Conservation (phyloP, 2,113 vertebrate genomes). For the Rhynchomys soricoides region DNA sequence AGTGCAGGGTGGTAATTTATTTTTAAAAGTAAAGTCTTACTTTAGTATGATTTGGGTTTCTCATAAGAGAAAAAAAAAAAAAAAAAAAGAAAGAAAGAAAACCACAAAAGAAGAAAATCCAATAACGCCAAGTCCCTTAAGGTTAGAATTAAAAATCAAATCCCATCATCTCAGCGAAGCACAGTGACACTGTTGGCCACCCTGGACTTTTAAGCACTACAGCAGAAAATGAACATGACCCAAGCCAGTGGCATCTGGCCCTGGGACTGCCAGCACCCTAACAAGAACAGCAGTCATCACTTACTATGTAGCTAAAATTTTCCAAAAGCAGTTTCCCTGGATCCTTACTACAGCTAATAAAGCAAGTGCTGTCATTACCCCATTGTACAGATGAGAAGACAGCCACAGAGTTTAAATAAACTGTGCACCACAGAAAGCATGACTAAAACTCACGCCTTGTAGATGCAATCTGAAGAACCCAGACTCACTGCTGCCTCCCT, state of each 20-base stretch:
- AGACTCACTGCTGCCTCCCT: neutral
- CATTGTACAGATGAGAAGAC: constrained; percentile 9
- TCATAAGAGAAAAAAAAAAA: neutral
- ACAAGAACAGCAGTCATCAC: neutral
- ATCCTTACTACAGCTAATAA: neutral
- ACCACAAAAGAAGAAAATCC: constrained; percentile 26
- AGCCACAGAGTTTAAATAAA: neutral
- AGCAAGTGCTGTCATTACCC: neutral
- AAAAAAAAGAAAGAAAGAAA: fast-evolving
- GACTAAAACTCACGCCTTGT: neutral
- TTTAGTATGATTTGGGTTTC: neutral
- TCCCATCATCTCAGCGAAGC: neutral
- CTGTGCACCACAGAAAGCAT: neutral
- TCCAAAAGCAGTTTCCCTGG: constrained; percentile 9
- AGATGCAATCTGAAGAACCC: fast-evolving
- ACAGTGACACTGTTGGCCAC: neutral
- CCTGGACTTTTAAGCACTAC: neutral
- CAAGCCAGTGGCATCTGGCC: neutral
- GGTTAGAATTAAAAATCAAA: neutral
- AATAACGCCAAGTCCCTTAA: neutral
- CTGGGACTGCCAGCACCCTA: neutral
- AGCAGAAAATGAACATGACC: neutral
- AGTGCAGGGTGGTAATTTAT: constrained; percentile 87
- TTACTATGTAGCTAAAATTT: neutral
- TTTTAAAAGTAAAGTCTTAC: neutral